Percentiles rank a stretch among this genome's conserved stretches.
Conservation (phyloP, 2,113 vertebrate genomes). For the Plecturocebus donacophilus region DNA sequence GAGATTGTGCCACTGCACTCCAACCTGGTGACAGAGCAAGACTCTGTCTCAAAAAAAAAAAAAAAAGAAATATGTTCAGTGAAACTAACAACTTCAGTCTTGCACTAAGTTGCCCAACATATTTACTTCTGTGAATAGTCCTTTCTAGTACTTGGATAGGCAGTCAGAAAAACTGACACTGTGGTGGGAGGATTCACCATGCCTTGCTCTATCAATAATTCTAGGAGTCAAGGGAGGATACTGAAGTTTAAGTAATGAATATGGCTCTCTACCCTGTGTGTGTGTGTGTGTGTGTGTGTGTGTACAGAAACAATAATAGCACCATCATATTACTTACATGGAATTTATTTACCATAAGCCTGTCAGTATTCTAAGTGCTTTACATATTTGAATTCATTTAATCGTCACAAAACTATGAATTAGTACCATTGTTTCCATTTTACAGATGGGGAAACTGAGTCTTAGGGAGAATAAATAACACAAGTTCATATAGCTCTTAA, state of each 20-base stretch:
- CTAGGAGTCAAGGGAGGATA: not conserved
- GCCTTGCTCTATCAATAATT: not conserved
- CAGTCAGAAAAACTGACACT: not conserved
- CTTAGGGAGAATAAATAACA: not conserved
- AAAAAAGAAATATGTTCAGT: not conserved
- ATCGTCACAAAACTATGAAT: conserved; percentile 16
- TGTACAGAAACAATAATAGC: not conserved
- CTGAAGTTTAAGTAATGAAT: conserved; percentile 26
- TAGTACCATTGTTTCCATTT: not conserved
- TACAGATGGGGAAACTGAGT: conserved; percentile 11
- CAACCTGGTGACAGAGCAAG: too few relatives aligned
- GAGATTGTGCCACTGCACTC: too few relatives aligned
- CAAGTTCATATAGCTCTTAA: conserved; percentile 1
- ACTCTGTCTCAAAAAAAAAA: too few relatives aligned
- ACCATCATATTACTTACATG: conserved; percentile 9
- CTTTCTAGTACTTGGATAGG: conserved; percentile 1
- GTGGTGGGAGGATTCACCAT: not conserved
- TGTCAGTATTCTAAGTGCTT: conserved; percentile 26
- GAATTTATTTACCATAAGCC: not conserved
- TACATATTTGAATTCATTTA: not conserved
- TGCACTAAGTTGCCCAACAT: not conserved
- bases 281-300: not conserved
- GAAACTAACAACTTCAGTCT: conserved; percentile 2
- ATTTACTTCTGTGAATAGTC: not conserved
- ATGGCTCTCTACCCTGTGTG: not conserved